Evolutionary conservation across 1,140 invertebrate genomes (phyloP), one percentile per base, ranked within the genome.

Genomic region (Halyomorpha halys): DNA sequence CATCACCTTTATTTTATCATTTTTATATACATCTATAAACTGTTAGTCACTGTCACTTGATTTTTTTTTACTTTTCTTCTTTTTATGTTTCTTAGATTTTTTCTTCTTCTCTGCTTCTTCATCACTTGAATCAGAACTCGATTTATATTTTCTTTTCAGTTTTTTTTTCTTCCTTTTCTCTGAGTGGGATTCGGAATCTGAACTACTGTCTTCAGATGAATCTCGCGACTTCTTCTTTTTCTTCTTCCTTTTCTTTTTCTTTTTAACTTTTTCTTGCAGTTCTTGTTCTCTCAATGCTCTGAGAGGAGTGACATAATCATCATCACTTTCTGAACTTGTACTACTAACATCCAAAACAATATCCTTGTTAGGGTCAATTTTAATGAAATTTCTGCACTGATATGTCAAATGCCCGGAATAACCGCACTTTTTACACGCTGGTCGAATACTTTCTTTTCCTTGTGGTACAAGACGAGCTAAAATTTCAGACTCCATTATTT

Each of bases 311-410:
- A 83, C 75, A 73, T 89, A 89, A 64, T 90, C 82, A 23, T 73
- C 69, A 63, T 90, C 89, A 47, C 82, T 83, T 68, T 94, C 90
- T 67, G 91, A 95, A 69, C 92, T 96, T 16, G 94, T 98, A 70
- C 91, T 95, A 70, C 91, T 94, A 2, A 97, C 91, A 76, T 98
- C 94, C 63, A 97, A 74, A 2, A 97, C 86, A 68, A 96, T 90
- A 72, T 96, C 93, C 74, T 89, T 90, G 69, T 87, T 85, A 8
- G 86, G 86, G 72, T 90, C 86, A 21, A 89, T 82, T 79, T 94
- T 92, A 44, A 97, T 84, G 76, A 97, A 97, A 75, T 98, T 98
- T 70, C 93, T 77, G 75, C 94, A 98, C 74, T 98, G 94, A 76
- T 89, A 97, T 16, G 94, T 97, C 69, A 98, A 80, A 76, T 98